Evolutionary conservation across 2,888 invertebrate genomes (phyloP).

Genomic region (Fragum sueziense): DNA sequence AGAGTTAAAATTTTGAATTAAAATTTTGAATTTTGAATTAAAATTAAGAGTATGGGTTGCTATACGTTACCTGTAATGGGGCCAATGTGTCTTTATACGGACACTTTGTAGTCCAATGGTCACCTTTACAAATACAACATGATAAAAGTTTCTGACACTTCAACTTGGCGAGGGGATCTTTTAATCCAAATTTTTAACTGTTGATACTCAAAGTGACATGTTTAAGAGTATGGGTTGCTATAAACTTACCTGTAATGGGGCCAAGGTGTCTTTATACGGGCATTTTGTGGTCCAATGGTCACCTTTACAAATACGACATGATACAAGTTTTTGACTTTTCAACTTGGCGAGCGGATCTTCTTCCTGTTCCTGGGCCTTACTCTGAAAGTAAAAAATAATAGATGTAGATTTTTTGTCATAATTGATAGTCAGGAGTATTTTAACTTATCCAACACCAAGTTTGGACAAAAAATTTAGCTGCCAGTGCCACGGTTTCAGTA

Average conservation of each 20-base stretch:
- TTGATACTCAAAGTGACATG: too few species aligned
- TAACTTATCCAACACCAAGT: too few species aligned
- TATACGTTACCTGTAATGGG: constrained; percentile 78
- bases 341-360: constrained; percentile 93
- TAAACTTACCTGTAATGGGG: constrained; percentile 80
- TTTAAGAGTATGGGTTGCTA: too few species aligned
- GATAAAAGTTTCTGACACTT: too few species aligned
- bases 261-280: constrained; percentile 96
- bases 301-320: constrained; percentile 84
- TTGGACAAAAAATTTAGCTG: too few species aligned
- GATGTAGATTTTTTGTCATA: too few species aligned
- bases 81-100: constrained; percentile 77
- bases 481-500: too few species aligned
- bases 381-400: constrained; percentile 82
- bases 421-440: too few species aligned
- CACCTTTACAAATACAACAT: constrained; percentile 85
- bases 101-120: constrained; percentile 96
- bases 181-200: too few species aligned
- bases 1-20: not conserved
- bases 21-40: not conserved
- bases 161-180: too few species aligned
- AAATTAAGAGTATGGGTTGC: too few species aligned
- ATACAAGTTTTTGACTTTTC: constrained; percentile 84
- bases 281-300: constrained; percentile 99
- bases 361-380: constrained; percentile 91